These are phyloP conservation scores for Drosophila littoralis DNA, from an alignment of 1,140 invertebrate species.

Conservation along the genomic window DNA sequence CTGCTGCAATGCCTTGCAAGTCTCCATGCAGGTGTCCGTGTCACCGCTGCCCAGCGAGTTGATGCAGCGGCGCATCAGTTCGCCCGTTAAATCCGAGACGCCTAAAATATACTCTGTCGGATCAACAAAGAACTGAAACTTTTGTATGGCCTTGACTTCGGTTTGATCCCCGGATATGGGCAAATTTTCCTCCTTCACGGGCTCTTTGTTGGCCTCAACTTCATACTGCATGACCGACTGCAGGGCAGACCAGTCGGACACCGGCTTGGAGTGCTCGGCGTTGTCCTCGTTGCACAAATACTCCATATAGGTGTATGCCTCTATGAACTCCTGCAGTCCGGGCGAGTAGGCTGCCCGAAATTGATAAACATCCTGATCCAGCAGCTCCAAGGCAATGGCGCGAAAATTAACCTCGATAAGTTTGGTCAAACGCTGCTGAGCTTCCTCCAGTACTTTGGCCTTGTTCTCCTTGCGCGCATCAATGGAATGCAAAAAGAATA, in stretches of 20 bases:
- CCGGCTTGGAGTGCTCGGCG: constrained; percentile 51
- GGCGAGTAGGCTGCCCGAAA: constrained; percentile 90
- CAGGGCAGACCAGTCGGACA: constrained; percentile 74
- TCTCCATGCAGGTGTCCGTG: constrained; percentile 89
- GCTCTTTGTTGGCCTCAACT: constrained; percentile 15
- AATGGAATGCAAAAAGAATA: constrained; percentile 93
- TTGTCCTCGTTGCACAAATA: constrained; percentile 85
- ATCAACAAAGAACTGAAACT: constrained; percentile 72
- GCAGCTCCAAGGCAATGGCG: constrained; percentile 89
- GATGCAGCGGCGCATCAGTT: constrained; percentile 95
- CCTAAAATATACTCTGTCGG: constrained; percentile 88
- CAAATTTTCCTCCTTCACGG: neutral
- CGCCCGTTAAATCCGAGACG: constrained; percentile 94
- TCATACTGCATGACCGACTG: constrained; percentile 82
- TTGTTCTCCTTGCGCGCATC: constrained; percentile 86
- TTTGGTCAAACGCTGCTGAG: constrained; percentile 87
- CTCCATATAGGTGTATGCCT: constrained; percentile 91
- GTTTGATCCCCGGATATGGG: constrained; percentile 2
- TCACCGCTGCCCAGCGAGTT: constrained; percentile 92
- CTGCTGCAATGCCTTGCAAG: constrained; percentile 89
- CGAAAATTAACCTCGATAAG: constrained; percentile 88
- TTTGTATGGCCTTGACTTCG: constrained; percentile 53
- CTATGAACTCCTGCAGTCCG: constrained; percentile 95
- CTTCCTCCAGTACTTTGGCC: constrained; percentile 87
- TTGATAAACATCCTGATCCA: constrained; percentile 89